Percentiles rank a stretch among this genome's conserved stretches.
Evolutionary conservation across 2,113 vertebrate species (phyloP).

Genomic region (Mystacornis crossleyi): DNA sequence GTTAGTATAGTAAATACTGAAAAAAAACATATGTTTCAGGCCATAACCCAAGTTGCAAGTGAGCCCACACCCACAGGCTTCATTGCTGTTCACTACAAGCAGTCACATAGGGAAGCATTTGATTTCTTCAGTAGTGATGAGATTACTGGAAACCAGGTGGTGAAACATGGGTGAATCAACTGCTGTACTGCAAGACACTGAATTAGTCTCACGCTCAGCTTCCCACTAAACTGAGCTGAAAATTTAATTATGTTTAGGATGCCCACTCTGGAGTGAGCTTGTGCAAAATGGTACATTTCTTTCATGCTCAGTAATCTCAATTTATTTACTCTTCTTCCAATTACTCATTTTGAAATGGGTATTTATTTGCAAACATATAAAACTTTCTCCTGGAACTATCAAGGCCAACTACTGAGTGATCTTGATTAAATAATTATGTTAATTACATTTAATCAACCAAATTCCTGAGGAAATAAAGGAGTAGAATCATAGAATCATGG

Average conservation of each 20-base stretch:
- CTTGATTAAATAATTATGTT: background rate
- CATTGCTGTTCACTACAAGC: background rate
- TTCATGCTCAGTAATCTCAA: fast-evolving
- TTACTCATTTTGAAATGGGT: background rate
- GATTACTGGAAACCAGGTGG: background rate
- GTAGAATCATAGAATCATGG: background rate
- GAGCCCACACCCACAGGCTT: background rate
- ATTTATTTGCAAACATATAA: background rate
- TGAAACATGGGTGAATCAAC: background rate
- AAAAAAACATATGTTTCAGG: background rate
- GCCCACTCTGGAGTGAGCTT: background rate
- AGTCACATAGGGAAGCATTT: background rate
- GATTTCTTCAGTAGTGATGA: background rate
- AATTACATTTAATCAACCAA: background rate
- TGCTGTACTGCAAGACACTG: background rate
- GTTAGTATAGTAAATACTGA: background rate
- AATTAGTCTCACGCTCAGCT: background rate
- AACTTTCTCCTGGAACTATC: background rate
- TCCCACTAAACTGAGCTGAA: background rate
- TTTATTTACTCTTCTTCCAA: background rate
- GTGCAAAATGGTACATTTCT: background rate
- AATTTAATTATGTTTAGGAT: background rate
- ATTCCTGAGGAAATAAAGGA: background rate
- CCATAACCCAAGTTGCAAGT: too few species aligned
- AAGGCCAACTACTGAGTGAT: background rate